Evolutionary conservation across 2,888 invertebrate species (phyloP).

Genomic region (Argynnis bischoffii): DNA sequence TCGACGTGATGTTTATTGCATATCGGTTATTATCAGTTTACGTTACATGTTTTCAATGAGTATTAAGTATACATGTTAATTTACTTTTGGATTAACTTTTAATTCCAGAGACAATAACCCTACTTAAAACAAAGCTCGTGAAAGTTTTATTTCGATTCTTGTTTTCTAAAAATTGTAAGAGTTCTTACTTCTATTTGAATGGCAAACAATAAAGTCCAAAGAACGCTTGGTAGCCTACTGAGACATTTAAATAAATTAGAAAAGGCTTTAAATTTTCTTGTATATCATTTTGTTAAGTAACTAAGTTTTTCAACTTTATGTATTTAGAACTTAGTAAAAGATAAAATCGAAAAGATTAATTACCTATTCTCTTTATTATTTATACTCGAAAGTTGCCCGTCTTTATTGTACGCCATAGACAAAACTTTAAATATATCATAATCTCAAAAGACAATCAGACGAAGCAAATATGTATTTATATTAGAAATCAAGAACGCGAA

Average conservation of each 20-base stretch:
- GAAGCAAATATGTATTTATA: neutral
- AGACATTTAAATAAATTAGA: constrained; percentile 38
- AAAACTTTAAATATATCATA: too few species aligned
- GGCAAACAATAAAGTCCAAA: constrained; percentile 51
- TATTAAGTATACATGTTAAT: constrained; percentile 1
- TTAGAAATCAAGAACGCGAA: neutral
- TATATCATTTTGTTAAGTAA: constrained; percentile 20
- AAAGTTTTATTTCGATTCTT: constrained; percentile 1
- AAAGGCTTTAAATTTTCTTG: constrained; percentile 28
- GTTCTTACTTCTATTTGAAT: constrained; percentile 47
- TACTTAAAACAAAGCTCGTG: neutral
- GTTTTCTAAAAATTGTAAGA: constrained; percentile 8
- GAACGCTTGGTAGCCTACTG: constrained; percentile 40
- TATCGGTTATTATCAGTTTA: constrained; percentile 33
- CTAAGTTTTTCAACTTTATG: constrained; percentile 23
- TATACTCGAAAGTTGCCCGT: too few species aligned
- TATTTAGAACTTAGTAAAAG: neutral
- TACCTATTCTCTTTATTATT: too few species aligned
- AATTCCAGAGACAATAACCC: neutral
- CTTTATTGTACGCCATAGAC: too few species aligned
- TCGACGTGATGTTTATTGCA: constrained; percentile 47
- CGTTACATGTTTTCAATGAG: constrained; percentile 16
- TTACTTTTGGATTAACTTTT: constrained; percentile 3
- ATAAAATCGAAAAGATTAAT: too few species aligned
- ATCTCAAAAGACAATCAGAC: constrained; percentile 3